These are phyloP conservation scores for Euphonia xanthogaster DNA, from an alignment of 2,797 vertebrate genomes.

Conservation along the genomic window DNA sequence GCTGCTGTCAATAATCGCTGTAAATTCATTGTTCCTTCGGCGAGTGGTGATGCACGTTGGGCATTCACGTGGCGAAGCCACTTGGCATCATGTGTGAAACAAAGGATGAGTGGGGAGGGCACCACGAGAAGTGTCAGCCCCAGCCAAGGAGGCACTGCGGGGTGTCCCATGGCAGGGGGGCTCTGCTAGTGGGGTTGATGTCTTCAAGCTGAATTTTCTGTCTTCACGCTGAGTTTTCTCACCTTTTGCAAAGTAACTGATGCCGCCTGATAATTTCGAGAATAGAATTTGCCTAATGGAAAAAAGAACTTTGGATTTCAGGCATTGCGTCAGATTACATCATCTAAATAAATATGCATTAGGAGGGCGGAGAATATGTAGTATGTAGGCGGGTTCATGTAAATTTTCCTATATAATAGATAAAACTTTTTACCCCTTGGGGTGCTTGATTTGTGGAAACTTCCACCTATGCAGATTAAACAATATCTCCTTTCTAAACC, in stretches of 20 bases:
- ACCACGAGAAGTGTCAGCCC: not conserved
- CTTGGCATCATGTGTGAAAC: too few species aligned
- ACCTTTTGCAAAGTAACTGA: not conserved
- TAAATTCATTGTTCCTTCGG: not conserved
- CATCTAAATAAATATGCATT: not conserved
- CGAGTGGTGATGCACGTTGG: not conserved
- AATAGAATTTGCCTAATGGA: not conserved
- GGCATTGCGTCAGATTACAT: not conserved
- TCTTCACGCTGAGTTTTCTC: not conserved
- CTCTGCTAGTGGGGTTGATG: not conserved
- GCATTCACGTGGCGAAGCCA: not conserved
- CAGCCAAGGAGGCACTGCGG: not conserved
- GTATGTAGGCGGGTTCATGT: not conserved
- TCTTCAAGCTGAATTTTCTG: not conserved
- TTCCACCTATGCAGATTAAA: fast-evolving
- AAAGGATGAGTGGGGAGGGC: not conserved
- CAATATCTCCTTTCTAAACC: not conserved
- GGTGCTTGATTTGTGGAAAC: not conserved
- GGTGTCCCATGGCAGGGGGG: fast-evolving
- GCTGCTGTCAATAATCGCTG: not conserved
- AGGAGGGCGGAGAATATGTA: not conserved
- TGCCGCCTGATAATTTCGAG: not conserved
- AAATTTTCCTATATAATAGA: not conserved
- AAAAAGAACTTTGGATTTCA: not conserved
- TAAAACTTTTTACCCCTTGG: not conserved